Base-by-base conservation (phyloP, 2,113 vertebrate genomes). In the Colossoma macropomum region DNA sequence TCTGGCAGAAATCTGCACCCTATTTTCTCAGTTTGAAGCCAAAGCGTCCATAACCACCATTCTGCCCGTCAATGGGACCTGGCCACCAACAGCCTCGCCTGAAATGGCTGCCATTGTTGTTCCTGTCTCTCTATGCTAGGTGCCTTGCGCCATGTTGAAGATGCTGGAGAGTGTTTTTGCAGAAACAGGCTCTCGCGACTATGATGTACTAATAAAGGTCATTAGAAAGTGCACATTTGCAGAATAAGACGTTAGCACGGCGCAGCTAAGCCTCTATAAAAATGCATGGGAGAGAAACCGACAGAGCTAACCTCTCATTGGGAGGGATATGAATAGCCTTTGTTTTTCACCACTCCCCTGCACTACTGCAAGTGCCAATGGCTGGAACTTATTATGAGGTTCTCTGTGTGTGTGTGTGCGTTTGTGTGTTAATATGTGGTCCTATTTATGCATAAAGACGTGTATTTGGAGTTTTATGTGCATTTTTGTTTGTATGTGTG, bases 331-430 rank as follows among this genome's bases (percentile, higher is more conserved):
- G 93, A 94, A 94, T 94, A 94, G 91, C 89, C 91, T 93, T 93
- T 94, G 92, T 95, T 94, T 78, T 93, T 92, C 92, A 92, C 92
- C 92, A 92, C 93, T 92, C 91, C 91, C 91, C 92, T 90, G 91
- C 88, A 91, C 91, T 92, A 89, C 38, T 91, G 92, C 92, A 91
- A 91, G 89, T 93, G 94, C 94, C 93, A 94, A 90, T 90, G 92
- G 92, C 94, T 95, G 94, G 93, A 93, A 95, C 92, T 94, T 93
- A 94, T 95, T 95, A 95, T 92, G 90, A 91, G 91, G 90, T 92
- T 90, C 88, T 92, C 90, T 87, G 77, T 92, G 88, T 80, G 59
- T 66, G 84, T 92, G 90, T 85, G 75, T 91, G 88, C 77, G 45
- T 62, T 79, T 75, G 82, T 85, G 83, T 90, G 78, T 84, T 80